Base-by-base conservation (phyloP, 2,113 vertebrate genomes). In the Sminthopsis crassicaudata region DNA sequence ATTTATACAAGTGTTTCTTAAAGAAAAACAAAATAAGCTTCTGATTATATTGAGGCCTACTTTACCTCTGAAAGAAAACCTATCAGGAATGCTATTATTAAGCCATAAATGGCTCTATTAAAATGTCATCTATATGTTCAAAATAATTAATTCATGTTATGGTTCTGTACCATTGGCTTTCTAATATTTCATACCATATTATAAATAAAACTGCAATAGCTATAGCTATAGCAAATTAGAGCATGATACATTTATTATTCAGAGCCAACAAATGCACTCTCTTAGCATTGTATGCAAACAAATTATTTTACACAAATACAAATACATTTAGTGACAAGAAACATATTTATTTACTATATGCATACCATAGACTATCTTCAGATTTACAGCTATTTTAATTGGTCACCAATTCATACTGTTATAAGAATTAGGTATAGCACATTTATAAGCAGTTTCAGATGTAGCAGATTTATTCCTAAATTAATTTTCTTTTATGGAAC, bases 1-100 rank as follows among this genome's bases (percentile, higher is more conserved):
- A 92, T 91, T 95, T 94, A 93, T 93, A 91, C 67, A 8, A 92
- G 48, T 0, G 95, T 93, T 67, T 96, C 91, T 90, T 24, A 67
- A 93, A 30, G 36, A 67, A 67, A 57, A 57, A 67, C 36, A 76
- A 96, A 92, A 91, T 11, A 95, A 48, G 26, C 0, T 1, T 76
- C 12, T 94, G 60, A 95, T 92, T 25, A 89, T 90, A 88, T 36
- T n/a, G 60, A 10, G 23, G n/a, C 92, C 25, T 1, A 91, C 42
- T 19, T 96, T 95, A 60, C 46, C 53, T 94, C 51, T 95, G 60
- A 53, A 19, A 90, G 23, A 90, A 95, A 95, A 25, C 55, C 94
- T 90, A 92, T 55, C 6, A 91, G 60, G 16, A 96, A 95, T 89
- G 46, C 27, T 52, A n/a, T 2, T 42, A 94, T 92, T 93, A 95